phyloP scores from a whole-genome alignment of 2,888 invertebrate genomes.

The Nematopogon swammerdamellus region DNA sequence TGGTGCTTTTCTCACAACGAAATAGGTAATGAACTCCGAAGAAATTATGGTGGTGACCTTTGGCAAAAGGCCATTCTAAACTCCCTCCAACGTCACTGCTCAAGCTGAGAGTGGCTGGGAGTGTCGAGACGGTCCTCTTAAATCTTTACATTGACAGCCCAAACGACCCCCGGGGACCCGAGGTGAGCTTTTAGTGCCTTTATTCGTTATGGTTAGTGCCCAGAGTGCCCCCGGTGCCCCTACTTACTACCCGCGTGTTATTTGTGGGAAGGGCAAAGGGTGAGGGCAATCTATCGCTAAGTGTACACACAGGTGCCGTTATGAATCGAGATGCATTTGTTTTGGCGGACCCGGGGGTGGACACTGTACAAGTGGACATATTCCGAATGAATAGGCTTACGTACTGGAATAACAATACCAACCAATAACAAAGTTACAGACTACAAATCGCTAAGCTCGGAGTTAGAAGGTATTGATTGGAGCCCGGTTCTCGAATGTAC shows the following conservation, averaged over 20 bases:
- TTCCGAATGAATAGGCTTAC: no score
- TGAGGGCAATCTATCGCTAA: conserved; percentile 10
- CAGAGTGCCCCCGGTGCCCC: neutral
- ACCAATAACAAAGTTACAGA: no score
- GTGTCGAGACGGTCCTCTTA: conserved; percentile 36
- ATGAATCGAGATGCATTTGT: conserved; percentile 3
- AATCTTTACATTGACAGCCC: conserved; percentile 56
- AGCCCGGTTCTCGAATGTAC: no score
- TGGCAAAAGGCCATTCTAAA: no score
- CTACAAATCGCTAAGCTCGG: no score
- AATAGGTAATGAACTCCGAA: no score
- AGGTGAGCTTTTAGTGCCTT: conserved; percentile 52
- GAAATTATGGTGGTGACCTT: no score
- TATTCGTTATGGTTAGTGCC: conserved; percentile 54
- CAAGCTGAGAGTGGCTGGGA: conserved; percentile 41
- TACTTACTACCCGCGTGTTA: neutral
- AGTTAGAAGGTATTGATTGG: no score
- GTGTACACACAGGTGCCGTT: conserved; percentile 12
- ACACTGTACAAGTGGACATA: no score
- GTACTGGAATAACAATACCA: no score
- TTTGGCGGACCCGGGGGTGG: neutral
- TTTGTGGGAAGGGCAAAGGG: conserved; percentile 8
- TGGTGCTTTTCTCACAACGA: no score
- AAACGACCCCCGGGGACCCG: conserved; percentile 50
- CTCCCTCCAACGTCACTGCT: no score